Evolutionary conservation across 2,797 vertebrate species (phyloP), one percentile per base, ranked within the genome.

Genomic region (Limosa lapponica): DNA sequence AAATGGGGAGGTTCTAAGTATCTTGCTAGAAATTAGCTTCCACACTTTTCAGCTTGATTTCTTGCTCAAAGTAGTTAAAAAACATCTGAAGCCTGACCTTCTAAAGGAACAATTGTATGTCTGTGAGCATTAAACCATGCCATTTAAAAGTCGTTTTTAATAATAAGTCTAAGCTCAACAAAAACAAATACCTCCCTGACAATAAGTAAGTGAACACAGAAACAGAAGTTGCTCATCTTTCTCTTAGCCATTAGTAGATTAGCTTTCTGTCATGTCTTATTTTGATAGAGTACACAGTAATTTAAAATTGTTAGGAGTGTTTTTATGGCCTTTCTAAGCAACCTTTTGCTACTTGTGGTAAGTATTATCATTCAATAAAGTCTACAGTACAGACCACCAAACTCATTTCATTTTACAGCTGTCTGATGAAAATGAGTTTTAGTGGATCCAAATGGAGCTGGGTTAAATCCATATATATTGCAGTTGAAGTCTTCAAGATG

Each of bases 381-480:
- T 96, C 91, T 95, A 71, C 57, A 83, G 74, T 93, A 89, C 97
- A 97, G 97, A 93, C 96, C 95, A 96, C 97, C 79, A 91, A 70
- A 74, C 93, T 92, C 94, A 83, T 96, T 97, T 94, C 84, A 59
- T 97, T 98, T 97, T 98, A 98, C 67, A 86, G 97, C 96, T 78
- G 95, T 98, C 98, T 97, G 95, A 92, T 90, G 97, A 95, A 97
- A 97, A 97, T 95, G 96, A 95, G 91, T 93, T 97, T 97, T 96
- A 95, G 97, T 96, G 97, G 97, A 96, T 89, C 94, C 93, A 93
- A 92, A 88, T 92, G 94, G 96, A 59, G 64, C 97, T 97, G 97
- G 92, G 94, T 95, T 96, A 51, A 89, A 97, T 98, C 98, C 46
- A 87, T 80, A 92, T 97, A 95, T 96, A 97, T 97, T 97, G 90